Conservation (phyloP, 2,888 invertebrate species). For the Tetropium fuscum region DNA sequence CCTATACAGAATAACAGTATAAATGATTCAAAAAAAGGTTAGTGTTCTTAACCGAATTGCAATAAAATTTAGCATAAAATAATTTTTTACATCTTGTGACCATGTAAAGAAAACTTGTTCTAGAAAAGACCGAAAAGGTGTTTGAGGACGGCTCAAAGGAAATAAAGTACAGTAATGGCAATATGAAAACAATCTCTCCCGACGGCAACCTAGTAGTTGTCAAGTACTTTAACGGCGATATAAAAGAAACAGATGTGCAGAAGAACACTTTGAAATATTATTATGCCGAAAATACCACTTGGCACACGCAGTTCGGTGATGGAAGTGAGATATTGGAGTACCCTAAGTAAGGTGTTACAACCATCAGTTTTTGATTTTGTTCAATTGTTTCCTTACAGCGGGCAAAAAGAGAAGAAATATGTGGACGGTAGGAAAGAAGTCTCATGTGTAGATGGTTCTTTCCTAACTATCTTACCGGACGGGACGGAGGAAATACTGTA, state of each 20-base stretch:
- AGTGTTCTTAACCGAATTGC: neutral
- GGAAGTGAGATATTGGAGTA: conserved; percentile 90
- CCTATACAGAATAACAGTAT: conserved; percentile 34
- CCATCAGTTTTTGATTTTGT: conserved; percentile 15
- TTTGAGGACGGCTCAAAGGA: conserved; percentile 82
- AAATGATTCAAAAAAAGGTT: conserved; percentile 49
- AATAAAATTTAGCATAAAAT: neutral
- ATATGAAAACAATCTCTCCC: conserved; percentile 77
- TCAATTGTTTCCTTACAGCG: conserved; percentile 69
- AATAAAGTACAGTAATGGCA: conserved; percentile 56
- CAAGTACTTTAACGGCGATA: conserved; percentile 88
- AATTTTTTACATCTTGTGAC: too few relatives aligned
- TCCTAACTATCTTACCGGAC: conserved; percentile 77
- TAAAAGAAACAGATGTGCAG: conserved; percentile 83
- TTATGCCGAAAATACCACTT: conserved; percentile 84
- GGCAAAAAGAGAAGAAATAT: conserved; percentile 86
- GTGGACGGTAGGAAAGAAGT: conserved; percentile 85
- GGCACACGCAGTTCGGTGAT: conserved; percentile 88
- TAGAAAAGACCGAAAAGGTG: conserved; percentile 69
- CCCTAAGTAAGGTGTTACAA: conserved; percentile 75
- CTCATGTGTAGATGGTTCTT: conserved; percentile 82
- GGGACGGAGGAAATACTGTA: conserved; percentile 82
- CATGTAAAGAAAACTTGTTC: too few relatives aligned
- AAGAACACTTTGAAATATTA: conserved; percentile 86
- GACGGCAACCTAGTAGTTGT: conserved; percentile 82